Conservation (phyloP, 2,888 invertebrate genomes). For the Carabus problematicus region DNA sequence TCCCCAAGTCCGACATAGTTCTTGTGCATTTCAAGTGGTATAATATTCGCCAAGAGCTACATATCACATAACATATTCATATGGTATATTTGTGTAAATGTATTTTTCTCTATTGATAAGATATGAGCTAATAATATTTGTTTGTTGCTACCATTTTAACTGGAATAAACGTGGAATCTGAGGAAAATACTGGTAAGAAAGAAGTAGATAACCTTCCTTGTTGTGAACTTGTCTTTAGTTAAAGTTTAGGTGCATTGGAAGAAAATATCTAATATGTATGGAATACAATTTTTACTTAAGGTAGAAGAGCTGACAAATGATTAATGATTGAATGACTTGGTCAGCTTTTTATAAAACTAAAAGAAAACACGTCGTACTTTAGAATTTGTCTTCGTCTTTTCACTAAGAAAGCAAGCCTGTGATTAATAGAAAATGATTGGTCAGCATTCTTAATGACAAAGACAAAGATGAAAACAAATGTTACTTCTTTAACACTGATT, state of each 20-base stretch:
- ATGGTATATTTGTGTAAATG: slow-evolving; percentile 20
- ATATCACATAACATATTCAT: slow-evolving; percentile 7
- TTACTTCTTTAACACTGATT: too few relatives aligned
- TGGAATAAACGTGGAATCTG: slow-evolving; percentile 23
- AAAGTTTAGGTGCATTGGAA: not conserved
- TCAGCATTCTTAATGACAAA: too few relatives aligned
- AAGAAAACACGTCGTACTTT: too few relatives aligned
- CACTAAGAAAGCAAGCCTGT: too few relatives aligned
- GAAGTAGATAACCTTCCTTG: not conserved
- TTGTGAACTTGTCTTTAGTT: not conserved
- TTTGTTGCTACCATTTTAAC: slow-evolving; percentile 19
- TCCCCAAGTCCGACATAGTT: slow-evolving; percentile 11
- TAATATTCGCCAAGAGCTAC: not conserved
- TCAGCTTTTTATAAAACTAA: too few relatives aligned
- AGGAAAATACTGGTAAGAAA: slow-evolving; percentile 27
- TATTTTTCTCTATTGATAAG: slow-evolving; percentile 26
- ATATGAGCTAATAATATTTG: slow-evolving; percentile 24
- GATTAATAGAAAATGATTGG: too few relatives aligned
- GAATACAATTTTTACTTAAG: too few relatives aligned
- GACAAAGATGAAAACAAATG: too few relatives aligned
- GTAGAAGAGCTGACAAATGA: too few relatives aligned
- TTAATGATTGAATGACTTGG: too few relatives aligned
- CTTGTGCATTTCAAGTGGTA: not conserved
- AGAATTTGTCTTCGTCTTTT: too few relatives aligned
- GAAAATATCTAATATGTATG: too few relatives aligned